Conservation (phyloP, 2,888 invertebrate genomes). For the Sarcophaga carnaria region DNA sequence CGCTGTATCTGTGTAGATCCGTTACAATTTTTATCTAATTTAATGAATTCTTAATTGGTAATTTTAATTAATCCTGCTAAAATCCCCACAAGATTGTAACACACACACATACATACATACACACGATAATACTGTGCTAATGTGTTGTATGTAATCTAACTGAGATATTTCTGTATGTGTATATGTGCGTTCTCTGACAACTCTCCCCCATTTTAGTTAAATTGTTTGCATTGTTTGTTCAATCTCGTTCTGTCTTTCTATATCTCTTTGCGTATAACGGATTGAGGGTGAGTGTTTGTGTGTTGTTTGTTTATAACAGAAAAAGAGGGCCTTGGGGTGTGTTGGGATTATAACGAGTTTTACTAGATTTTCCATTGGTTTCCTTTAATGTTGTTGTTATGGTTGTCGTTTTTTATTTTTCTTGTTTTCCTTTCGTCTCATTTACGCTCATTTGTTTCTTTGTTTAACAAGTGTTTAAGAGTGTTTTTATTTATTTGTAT, state of each 20-base stretch:
- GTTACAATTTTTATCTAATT: slow-evolving; percentile 71
- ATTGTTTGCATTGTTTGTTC: slow-evolving; percentile 17
- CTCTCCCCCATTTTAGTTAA: not conserved
- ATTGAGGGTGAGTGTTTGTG: not conserved
- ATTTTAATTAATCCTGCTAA: slow-evolving; percentile 77
- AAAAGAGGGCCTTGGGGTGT: not conserved
- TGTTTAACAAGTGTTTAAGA: slow-evolving; percentile 7
- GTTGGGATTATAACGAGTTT: slow-evolving; percentile 19
- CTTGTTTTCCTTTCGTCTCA: too few relatives aligned
- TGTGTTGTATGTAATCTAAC: not conserved
- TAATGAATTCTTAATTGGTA: slow-evolving; percentile 78
- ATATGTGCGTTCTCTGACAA: not conserved
- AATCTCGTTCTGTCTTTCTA: not conserved
- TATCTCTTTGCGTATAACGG: not conserved
- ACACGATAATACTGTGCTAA: slow-evolving; percentile 35
- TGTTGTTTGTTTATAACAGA: slow-evolving; percentile 1
- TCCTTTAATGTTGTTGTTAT: not conserved
- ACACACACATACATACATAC: slow-evolving; percentile 51
- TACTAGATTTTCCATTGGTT: slow-evolving; percentile 27
- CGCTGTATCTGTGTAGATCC: slow-evolving; percentile 24
- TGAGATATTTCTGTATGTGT: not conserved
- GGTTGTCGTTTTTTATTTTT: too few relatives aligned
- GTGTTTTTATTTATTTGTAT: not conserved
- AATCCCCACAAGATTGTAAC: slow-evolving; percentile 73
- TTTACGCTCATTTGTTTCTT: slow-evolving; percentile 4